These are phyloP conservation scores for Crambe crambe DNA, from an alignment of 37 sponge, comb jelly and placozoan genomes.

Conservation along the genomic window DNA sequence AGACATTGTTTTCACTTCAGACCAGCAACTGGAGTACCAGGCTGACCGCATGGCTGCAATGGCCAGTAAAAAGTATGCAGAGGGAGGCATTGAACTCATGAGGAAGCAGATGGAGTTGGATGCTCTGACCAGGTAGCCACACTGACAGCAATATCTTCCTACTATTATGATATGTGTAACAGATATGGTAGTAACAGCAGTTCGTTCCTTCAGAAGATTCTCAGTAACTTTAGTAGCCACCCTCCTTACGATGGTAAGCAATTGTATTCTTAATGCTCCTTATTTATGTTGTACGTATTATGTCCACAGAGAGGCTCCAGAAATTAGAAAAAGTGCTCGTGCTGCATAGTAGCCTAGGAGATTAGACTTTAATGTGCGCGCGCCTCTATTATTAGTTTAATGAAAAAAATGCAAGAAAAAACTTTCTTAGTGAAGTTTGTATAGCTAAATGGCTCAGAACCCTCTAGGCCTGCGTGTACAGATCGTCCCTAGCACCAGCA, in stretches of 20 bases:
- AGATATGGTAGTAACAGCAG: no score
- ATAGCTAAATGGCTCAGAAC: no score
- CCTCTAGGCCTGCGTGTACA: no score
- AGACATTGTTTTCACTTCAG: conserved; percentile 23
- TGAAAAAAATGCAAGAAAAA: no score
- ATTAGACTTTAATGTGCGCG: no score
- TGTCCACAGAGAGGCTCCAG: neutral
- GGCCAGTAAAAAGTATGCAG: conserved; percentile 39
- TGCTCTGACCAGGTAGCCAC: neutral
- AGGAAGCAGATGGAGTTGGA: conserved; percentile 39
- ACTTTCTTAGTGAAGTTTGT: no score
- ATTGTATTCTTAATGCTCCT: neutral
- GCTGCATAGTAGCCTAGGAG: no score
- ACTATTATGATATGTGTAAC: no score
- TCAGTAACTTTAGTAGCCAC: neutral
- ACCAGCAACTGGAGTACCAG: conserved; percentile 62
- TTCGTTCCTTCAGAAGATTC: no score
- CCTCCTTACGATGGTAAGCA: neutral
- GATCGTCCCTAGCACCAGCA: no score
- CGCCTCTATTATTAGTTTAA: no score
- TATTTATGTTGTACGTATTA: neutral
- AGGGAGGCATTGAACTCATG: conserved; percentile 58
- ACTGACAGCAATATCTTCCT: no score
- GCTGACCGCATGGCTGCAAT: conserved; percentile 60
- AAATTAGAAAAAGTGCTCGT: neutral